These are phyloP conservation scores for Euthynnus affinis DNA, from an alignment of 2,797 vertebrate genomes.

Conservation along the genomic window DNA sequence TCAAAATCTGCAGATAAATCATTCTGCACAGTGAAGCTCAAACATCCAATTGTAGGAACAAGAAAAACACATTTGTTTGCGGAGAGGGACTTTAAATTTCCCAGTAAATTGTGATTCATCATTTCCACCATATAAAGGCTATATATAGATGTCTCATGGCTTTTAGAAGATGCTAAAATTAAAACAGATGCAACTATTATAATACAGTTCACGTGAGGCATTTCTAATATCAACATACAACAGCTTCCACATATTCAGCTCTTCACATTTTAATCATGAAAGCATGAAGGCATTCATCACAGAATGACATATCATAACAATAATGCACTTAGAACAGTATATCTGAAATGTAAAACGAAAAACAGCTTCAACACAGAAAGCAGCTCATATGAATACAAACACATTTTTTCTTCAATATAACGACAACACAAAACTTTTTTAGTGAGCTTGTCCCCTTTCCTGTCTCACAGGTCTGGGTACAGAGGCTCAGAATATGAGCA, in stretches of 20 bases:
- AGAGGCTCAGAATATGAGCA: conserved; percentile 73
- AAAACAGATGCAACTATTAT: background rate
- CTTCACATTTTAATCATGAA: conserved; percentile 78
- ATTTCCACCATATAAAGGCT: background rate
- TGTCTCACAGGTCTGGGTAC: conserved; percentile 74
- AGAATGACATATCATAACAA: conserved; percentile 74
- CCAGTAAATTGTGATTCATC: background rate
- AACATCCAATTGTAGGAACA: too few species aligned
- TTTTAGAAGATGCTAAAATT: background rate
- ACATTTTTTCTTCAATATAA: conserved; percentile 38
- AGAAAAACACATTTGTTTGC: too few species aligned
- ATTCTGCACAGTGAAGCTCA: too few species aligned
- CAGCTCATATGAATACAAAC: conserved; percentile 65
- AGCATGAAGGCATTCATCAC: conserved; percentile 78
- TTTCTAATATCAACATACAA: conserved; percentile 10
- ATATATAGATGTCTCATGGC: background rate
- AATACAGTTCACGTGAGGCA: background rate
- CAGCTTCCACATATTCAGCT: conserved; percentile 16
- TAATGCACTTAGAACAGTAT: conserved; percentile 74
- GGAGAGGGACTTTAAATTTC: too few species aligned
- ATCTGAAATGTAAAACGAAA: conserved; percentile 69
- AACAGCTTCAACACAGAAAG: conserved; percentile 61
- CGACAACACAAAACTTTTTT: conserved; percentile 73
- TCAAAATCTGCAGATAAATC: background rate
- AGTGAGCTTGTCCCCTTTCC: conserved; percentile 71